These are phyloP conservation scores for Gallinago jamesoni DNA, from an alignment of 2,113 vertebrate genomes.

Conservation along the genomic window DNA sequence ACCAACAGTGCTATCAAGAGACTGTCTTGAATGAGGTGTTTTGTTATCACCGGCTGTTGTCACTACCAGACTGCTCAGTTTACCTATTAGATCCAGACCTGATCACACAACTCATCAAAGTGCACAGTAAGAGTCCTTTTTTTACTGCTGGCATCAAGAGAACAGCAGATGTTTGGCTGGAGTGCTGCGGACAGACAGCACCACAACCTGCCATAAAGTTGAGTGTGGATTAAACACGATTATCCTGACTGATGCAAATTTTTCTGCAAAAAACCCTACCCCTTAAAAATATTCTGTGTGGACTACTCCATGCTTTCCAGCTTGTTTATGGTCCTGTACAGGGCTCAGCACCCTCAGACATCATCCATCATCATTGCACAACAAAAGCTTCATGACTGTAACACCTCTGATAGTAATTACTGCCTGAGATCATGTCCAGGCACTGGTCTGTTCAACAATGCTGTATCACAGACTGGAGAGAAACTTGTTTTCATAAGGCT, in stretches of 20 bases:
- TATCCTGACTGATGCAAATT: not conserved
- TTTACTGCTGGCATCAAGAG: not conserved
- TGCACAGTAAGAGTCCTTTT: not conserved
- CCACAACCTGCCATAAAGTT: not conserved
- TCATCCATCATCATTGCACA: not conserved
- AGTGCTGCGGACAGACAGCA: not conserved
- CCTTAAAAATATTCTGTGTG: not conserved
- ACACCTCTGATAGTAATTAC: not conserved
- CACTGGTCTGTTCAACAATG: not conserved
- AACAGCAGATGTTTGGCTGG: not conserved
- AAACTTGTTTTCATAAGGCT: not conserved
- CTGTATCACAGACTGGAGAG: not conserved
- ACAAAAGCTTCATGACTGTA: not conserved
- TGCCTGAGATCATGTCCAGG: not conserved
- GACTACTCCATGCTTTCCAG: not conserved
- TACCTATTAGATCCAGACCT: not conserved
- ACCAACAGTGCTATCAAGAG: not conserved
- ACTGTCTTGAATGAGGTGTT: not conserved
- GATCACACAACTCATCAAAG: fast-evolving
- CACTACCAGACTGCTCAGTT: not conserved
- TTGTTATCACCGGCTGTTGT: not conserved
- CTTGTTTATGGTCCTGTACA: not conserved
- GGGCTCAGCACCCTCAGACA: not conserved
- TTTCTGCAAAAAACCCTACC: not conserved
- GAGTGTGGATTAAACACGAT: not conserved